These are phyloP conservation scores for Mellivora capensis DNA, from an alignment of 2,113 vertebrate species.

Conservation along the genomic window DNA sequence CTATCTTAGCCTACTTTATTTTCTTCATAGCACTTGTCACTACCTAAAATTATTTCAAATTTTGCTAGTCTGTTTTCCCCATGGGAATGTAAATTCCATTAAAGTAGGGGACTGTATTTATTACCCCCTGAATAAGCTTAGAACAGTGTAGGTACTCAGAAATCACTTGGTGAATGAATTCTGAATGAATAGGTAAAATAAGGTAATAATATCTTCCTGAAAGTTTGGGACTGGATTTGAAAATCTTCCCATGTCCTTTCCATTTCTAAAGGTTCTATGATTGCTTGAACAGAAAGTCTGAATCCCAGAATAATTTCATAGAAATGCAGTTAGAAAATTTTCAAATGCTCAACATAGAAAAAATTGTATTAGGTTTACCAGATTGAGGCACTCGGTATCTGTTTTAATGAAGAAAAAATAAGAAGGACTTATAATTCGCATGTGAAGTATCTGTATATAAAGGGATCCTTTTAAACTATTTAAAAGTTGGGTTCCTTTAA, in stretches of 20 bases:
- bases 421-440: not conserved
- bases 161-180: not conserved
- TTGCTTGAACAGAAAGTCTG: not conserved
- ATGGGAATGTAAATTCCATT: not conserved
- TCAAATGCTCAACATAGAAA: not conserved
- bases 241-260: not conserved
- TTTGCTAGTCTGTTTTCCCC: not conserved
- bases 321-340: not conserved
- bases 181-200: not conserved
- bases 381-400: not conserved
- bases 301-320: slow-evolving; percentile 8
- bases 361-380: not conserved
- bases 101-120: not conserved
- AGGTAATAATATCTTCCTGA: not conserved
- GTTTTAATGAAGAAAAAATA: not conserved
- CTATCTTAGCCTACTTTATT: not conserved
- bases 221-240: slow-evolving; percentile 13
- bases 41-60: not conserved
- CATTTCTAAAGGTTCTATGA: not conserved
- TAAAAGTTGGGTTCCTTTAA: not conserved
- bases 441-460: not conserved
- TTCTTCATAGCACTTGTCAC: not conserved
- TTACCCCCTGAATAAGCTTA: not conserved
- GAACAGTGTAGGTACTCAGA: not conserved
- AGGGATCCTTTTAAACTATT: not conserved